A percentile compares a stretch with the other conserved stretches of the same genome.
phyloP scores from a whole-genome alignment of 2,888 invertebrate species.

The Pasiphila rectangulata region DNA sequence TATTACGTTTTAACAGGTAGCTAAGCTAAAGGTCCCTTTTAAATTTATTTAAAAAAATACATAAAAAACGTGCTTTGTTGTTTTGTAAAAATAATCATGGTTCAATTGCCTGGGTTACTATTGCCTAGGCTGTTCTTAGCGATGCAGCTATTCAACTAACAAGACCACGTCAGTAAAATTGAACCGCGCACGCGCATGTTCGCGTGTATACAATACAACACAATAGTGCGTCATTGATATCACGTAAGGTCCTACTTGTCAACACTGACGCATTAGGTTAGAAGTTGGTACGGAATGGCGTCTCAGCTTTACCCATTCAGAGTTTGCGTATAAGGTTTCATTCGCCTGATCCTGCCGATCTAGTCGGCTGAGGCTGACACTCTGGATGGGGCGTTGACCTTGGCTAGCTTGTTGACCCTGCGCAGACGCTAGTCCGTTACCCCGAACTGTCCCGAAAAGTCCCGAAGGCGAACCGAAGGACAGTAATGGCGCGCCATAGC shows the following conservation, averaged over 20 bases:
- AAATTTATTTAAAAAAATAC: no score
- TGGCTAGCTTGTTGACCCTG: constrained; percentile 70
- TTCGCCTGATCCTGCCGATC: constrained; percentile 10
- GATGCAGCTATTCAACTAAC: not conserved
- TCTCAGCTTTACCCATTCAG: not conserved
- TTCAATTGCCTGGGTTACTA: no score
- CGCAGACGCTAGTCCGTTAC: constrained; percentile 64
- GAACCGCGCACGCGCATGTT: constrained; percentile 1
- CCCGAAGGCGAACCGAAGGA: constrained; percentile 44
- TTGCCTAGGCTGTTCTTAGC: no score
- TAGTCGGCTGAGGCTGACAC: constrained; percentile 24
- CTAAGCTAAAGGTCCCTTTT: no score
- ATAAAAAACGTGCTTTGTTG: no score
- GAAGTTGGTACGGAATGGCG: no score
- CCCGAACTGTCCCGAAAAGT: constrained; percentile 37
- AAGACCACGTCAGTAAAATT: not conserved
- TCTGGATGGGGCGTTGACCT: constrained; percentile 60
- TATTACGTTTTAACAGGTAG: no score
- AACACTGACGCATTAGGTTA: no score
- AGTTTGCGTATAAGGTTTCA: constrained; percentile 16
- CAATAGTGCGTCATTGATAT: constrained; percentile 4
- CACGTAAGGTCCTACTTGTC: not conserved
- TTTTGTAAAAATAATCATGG: no score
- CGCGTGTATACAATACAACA: no score
- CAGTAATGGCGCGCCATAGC: constrained; percentile 33